phyloP scores from a whole-genome alignment of 2,797 vertebrate species.

The Cirrhinus molitorella region DNA sequence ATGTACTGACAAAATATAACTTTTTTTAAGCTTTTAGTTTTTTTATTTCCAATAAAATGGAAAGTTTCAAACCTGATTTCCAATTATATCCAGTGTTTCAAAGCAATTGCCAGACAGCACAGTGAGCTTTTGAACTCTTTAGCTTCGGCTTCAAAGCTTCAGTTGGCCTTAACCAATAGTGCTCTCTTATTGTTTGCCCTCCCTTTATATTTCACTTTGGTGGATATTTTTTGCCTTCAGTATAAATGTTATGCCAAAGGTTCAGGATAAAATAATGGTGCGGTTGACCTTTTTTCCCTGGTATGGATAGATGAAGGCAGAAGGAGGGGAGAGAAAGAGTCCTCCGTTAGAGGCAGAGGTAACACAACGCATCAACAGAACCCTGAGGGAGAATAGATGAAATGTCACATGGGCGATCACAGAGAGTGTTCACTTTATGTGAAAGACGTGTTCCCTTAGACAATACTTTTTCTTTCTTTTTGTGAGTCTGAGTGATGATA shows the following conservation, averaged over 20 bases:
- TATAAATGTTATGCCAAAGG: slow-evolving; percentile 82
- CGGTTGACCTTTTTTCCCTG: slow-evolving; percentile 79
- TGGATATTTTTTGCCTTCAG: slow-evolving; percentile 73
- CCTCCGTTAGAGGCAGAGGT: slow-evolving; percentile 44
- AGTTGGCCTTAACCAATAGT: slow-evolving; percentile 26
- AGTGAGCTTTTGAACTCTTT: slow-evolving; percentile 15
- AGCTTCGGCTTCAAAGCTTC: slow-evolving; percentile 19
- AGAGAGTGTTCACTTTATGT: slow-evolving; percentile 59
- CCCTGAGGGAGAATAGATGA: slow-evolving; percentile 72
- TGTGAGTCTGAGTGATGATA: slow-evolving; percentile 32
- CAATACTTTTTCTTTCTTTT: slow-evolving; percentile 26
- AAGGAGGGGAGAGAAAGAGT: slow-evolving; percentile 32
- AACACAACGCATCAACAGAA: slow-evolving; percentile 54
- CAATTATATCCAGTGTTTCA: slow-evolving; percentile 8
- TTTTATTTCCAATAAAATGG: background rate
- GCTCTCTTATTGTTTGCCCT: slow-evolving; percentile 34
- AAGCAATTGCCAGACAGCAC: slow-evolving; percentile 11
- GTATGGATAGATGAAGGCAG: slow-evolving; percentile 70
- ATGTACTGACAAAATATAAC: background rate
- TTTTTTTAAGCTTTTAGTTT: background rate
- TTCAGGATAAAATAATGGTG: slow-evolving; percentile 81
- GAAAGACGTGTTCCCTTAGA: background rate
- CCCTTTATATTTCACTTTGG: slow-evolving; percentile 64
- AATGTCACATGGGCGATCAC: slow-evolving; percentile 78
- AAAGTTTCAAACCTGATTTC: background rate